phyloP scores from a whole-genome alignment of 2,888 invertebrate species.

The Pristionchus maxplancki region DNA sequence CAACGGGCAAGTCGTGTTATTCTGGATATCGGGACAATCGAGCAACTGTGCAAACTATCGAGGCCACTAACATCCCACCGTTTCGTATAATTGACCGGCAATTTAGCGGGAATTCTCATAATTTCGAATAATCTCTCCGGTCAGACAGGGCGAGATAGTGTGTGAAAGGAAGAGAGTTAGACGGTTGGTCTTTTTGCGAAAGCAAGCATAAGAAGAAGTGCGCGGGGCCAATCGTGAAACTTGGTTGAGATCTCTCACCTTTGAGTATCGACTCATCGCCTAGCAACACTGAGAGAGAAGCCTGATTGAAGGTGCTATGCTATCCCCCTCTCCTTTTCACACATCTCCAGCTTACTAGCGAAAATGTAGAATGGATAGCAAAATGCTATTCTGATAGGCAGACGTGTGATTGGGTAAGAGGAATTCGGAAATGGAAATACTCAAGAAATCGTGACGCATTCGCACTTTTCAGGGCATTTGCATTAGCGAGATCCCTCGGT shows the following conservation, averaged over 20 bases:
- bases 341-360: not conserved
- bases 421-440: not conserved
- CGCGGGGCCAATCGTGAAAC: not conserved
- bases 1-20: not conserved
- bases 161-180: not conserved
- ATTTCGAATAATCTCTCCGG: not conserved
- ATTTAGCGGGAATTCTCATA: too few relatives aligned
- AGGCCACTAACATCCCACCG: not conserved
- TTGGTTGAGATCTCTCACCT: not conserved
- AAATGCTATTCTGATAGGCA: too few relatives aligned
- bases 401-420: not conserved
- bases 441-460: not conserved
- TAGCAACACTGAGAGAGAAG: not conserved
- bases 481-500: not conserved
- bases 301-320: not conserved
- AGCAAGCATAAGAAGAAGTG: not conserved
- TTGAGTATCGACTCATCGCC: not conserved
- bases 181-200: not conserved
- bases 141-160: not conserved
- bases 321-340: not conserved
- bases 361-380: too few relatives aligned
- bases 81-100: not conserved
- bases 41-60: conserved; percentile 5
- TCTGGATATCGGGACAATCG: not conserved
- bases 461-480: not conserved